Evolutionary conservation across 2,113 vertebrate species (phyloP).

Genomic region (Sporophila hypoxantha): DNA sequence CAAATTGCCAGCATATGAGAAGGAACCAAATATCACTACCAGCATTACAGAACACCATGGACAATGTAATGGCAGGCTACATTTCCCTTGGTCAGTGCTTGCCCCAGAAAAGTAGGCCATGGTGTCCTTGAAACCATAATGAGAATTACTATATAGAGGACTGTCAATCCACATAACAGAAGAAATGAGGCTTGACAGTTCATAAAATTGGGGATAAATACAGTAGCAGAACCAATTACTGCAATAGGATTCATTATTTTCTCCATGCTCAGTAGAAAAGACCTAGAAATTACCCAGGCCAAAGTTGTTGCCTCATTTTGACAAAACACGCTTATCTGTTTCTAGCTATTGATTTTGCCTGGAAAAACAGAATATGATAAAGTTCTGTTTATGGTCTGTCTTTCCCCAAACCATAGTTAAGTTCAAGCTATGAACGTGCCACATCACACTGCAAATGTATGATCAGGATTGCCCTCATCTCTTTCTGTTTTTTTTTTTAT

Average conservation of each 20-base stretch:
- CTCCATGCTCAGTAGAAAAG: neutral
- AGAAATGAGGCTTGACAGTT: slow-evolving; percentile 41
- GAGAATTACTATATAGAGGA: slow-evolving; percentile 9
- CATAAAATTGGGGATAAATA: slow-evolving; percentile 42
- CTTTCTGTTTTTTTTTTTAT: neutral
- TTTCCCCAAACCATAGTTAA: neutral
- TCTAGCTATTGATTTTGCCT: neutral
- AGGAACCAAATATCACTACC: neutral
- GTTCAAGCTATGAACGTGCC: neutral
- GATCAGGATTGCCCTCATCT: neutral
- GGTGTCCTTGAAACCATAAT: slow-evolving; percentile 39
- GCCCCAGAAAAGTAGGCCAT: slow-evolving; percentile 14
- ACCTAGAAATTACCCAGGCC: neutral
- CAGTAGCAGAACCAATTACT: slow-evolving; percentile 17
- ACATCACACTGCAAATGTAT: neutral
- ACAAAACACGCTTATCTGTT: neutral
- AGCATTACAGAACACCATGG: neutral
- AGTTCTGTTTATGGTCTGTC: neutral
- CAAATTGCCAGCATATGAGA: neutral
- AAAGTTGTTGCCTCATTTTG: neutral
- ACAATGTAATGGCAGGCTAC: neutral
- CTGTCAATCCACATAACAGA: slow-evolving; percentile 8
- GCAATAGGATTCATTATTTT: neutral
- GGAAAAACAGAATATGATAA: neutral
- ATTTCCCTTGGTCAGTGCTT: neutral